Base-by-base conservation (phyloP, 2,888 invertebrate species). In the Eucera pruinosa region DNA sequence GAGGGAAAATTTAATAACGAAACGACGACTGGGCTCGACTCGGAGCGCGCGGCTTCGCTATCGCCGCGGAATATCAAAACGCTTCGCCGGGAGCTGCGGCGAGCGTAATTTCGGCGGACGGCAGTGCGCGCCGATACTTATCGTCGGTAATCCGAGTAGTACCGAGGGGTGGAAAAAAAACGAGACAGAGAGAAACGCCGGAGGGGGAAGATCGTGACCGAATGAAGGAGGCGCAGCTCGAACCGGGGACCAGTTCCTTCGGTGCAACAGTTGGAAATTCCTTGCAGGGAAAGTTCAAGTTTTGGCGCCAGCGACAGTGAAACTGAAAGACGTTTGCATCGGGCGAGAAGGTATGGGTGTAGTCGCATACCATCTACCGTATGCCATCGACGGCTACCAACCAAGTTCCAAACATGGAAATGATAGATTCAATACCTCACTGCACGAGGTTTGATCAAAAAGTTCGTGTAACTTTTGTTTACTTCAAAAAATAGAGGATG, bases 31-130 rank as follows among this genome's bases (percentile, higher is more conserved):
- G 77, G 73, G 47, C 45, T 41, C 30, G 7, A 36, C 36, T 18
- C 23, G 47, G 23, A 11, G 60, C 60, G 69, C 58, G 41, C 66
- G 60, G 6, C 3, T 25, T 45, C 66, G 65, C 79, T 87, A 84
- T 85, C 87, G 84, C 67, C 67, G 65, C 68, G 78, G 81, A 87
- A 86, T 86, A 87, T 88, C 86, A 83, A 87, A 85, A 82, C 80
- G 81, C 68, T 64, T 67, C 36, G 76, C 75, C 78, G 67, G 77
- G 77, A 66, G 78, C 78, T 66, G 65, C 65, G 70, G 66, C 68
- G 54, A 57, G 66, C 71, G 74, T 60, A 72, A 77, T 66, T 77
- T 74, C 52, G 68, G 55, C 60, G 73, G 77, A 62, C 72, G 64
- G 65, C 67, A 57, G 60, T 76, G 57, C 58, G 73, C 68, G 69